Evolutionary conservation across 2,113 vertebrate species (phyloP), one percentile per base, ranked within the genome.

Genomic region (Diadophis punctatus): DNA sequence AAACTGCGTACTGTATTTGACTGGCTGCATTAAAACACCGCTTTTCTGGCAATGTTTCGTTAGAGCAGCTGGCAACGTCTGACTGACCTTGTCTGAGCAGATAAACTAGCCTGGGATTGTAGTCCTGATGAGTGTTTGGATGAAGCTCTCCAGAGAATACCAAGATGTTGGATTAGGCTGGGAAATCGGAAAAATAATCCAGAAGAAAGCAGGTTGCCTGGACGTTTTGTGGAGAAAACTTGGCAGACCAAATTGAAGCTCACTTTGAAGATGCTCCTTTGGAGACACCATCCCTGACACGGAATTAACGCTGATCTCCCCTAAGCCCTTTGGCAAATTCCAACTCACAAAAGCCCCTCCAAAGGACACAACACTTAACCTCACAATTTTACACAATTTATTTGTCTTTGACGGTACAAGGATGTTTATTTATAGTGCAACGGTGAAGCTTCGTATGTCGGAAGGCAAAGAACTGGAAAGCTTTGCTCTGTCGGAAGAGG

Each of bases 241-340:
- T 80, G n/a, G 34, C 34, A 8, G 68, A 8, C 34, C 34, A 22
- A 43, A 39, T 22, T 20, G 18, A 43, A 80, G 34, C 34, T 80
- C 34, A 3, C 18, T 43, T 80, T 39, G 74, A 80, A 39, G 34
- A 39, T 80, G 16, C 18, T 22, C 34, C 68, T 39, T 80, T 22
- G 43, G 34, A 80, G 87, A 55, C 18, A 11, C 18, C 34, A 22
- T 34, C 49, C 8, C 49, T 52, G 30, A 6, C 14, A 8, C 8
- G 11, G 68, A 52, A n/a, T 85, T 87, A 20, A 51, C n/a, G 8
- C 14, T 87, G n/a, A 87, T 87, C 53, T 86, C 39, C 90, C 4
- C 5, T 1, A 4, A 92, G 23, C 34, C 94, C 95, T 95, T 93
- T 43, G 48, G 90, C 90, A 30, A 51, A 56, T 23, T 7, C 90